A percentile compares a stretch with the other conserved stretches of the same genome.
phyloP scores from a whole-genome alignment of 2,797 vertebrate genomes.

The Calcarius lapponicus region DNA sequence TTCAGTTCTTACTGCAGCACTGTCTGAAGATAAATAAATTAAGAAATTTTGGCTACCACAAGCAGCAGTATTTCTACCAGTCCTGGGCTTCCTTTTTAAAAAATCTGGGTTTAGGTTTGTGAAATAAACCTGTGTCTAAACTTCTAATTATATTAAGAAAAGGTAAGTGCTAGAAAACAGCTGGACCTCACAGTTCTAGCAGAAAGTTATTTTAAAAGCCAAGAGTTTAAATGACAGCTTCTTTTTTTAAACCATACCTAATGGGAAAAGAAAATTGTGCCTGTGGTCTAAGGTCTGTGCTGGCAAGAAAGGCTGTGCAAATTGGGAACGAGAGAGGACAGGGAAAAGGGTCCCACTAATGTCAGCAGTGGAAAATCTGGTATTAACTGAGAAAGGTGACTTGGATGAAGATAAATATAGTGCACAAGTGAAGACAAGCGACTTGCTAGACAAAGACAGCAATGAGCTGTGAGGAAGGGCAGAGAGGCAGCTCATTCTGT shows the following conservation, averaged over 20 bases:
- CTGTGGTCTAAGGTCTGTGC: neutral
- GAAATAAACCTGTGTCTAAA: neutral
- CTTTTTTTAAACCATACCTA: neutral
- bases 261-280: neutral
- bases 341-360: neutral
- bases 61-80: neutral
- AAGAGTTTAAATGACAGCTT: neutral
- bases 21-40: constrained; percentile 8
- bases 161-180: constrained; percentile 4
- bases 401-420: neutral
- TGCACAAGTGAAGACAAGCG: neutral
- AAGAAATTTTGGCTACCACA: neutral
- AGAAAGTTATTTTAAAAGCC: neutral
- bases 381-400: neutral
- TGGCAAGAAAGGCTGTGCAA: neutral
- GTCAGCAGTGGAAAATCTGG: neutral
- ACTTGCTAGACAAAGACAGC: neutral
- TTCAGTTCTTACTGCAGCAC: neutral
- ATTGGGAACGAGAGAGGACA: neutral
- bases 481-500: neutral
- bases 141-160: neutral
- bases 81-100: neutral
- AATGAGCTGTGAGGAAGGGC: neutral
- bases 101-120: neutral
- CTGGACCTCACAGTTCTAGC: neutral